A percentile compares a stretch with the other conserved stretches of the same genome.
Evolutionary conservation across 2,888 invertebrate species (phyloP).

Genomic region (Trissolcus brochymenae): DNA sequence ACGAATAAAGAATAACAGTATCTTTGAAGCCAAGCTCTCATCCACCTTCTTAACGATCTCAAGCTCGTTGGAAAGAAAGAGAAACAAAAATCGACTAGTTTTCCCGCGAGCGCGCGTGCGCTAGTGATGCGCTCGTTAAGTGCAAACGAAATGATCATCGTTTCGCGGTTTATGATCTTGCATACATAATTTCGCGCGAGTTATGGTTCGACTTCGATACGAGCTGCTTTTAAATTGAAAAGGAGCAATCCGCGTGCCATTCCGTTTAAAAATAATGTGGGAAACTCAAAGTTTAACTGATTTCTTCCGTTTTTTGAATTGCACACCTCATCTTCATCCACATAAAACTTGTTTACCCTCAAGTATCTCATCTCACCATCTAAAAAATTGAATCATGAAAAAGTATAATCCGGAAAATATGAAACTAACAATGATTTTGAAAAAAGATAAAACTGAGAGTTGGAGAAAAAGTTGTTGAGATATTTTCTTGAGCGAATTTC

Average conservation of each 20-base stretch:
- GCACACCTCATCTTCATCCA: too few relatives aligned
- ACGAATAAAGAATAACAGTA: constrained; percentile 26
- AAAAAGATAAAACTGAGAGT: too few relatives aligned
- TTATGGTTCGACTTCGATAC: constrained; percentile 39
- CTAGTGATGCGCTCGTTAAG: constrained; percentile 43
- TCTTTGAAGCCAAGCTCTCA: not conserved
- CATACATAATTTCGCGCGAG: constrained; percentile 45
- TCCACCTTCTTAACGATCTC: constrained; percentile 16
- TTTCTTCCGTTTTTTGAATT: too few relatives aligned
- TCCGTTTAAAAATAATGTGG: constrained; percentile 17
- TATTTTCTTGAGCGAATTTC: too few relatives aligned
- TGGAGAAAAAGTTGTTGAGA: too few relatives aligned
- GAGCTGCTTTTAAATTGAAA: constrained; percentile 42
- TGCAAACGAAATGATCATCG: constrained; percentile 45
- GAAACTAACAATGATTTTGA: too few relatives aligned
- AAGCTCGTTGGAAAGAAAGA: constrained; percentile 13
- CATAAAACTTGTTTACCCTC: too few relatives aligned
- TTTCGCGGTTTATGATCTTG: constrained; percentile 51
- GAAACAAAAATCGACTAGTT: constrained; percentile 10
- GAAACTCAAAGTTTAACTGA: constrained; percentile 16
- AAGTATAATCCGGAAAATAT: too few relatives aligned
- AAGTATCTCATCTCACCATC: too few relatives aligned
- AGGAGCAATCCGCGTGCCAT: constrained; percentile 28
- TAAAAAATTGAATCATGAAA: too few relatives aligned
- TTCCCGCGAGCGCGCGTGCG: constrained; percentile 41